Conservation (phyloP, 1,140 invertebrate species). For the Magallana angulata region DNA sequence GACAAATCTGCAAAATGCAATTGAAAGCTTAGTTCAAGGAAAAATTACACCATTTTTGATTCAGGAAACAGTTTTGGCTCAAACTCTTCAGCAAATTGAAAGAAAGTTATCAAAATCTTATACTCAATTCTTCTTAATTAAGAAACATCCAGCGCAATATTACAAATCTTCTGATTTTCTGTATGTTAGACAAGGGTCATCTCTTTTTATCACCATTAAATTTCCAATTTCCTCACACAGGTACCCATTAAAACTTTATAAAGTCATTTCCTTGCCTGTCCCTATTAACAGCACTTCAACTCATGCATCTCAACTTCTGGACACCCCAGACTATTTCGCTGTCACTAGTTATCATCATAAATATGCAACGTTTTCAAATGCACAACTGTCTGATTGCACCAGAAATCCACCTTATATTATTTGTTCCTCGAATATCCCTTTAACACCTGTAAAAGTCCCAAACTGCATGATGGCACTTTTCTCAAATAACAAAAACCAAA, state of each 20-base stretch:
- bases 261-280: slow-evolving; percentile 45
- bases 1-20: slow-evolving; percentile 12
- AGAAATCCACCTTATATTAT: background rate
- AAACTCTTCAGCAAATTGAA: slow-evolving; percentile 28
- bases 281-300: slow-evolving; percentile 38
- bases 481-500: slow-evolving; percentile 21
- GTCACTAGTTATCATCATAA: slow-evolving; percentile 44
- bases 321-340: slow-evolving; percentile 47
- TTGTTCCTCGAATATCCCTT: slow-evolving; percentile 38
- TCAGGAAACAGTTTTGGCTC: background rate
- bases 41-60: slow-evolving; percentile 46
- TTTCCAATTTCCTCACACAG: slow-evolving; percentile 47
- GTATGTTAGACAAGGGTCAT: slow-evolving; percentile 40
- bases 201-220: slow-evolving; percentile 39
- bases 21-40: slow-evolving; percentile 41
- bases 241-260: slow-evolving; percentile 42
- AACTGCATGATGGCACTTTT: slow-evolving; percentile 41
- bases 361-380: background rate
- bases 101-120: slow-evolving; percentile 10
- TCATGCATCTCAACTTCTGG: slow-evolving; percentile 50
- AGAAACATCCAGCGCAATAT: slow-evolving; percentile 28
- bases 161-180: slow-evolving; percentile 47
- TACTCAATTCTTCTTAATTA: slow-evolving; percentile 39
- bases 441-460: slow-evolving; percentile 14
- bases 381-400: slow-evolving; percentile 33